Base-by-base conservation (phyloP, 2,888 invertebrate species). In the Abrostola tripartita region DNA sequence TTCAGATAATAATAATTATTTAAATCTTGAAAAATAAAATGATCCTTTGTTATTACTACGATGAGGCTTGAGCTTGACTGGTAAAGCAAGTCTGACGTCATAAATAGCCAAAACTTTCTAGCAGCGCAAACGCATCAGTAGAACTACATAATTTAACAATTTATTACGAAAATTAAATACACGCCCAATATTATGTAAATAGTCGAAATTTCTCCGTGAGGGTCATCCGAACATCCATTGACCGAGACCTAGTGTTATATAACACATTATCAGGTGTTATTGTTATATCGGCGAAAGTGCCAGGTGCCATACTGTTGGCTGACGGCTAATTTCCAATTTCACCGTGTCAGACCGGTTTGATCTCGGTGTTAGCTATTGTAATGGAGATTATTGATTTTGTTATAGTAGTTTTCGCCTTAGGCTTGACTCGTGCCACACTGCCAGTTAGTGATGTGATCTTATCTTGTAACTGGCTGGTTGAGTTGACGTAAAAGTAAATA, bases 181-280 rank as follows among this genome's bases (percentile, higher is more conserved):
- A 70, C 76, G 36, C 66, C 52, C 64, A 78, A 68, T 76, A 73
- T 84, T 82, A 84, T 77, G 69, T 61, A 71, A 70, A 69, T 68
- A 62, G 52, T 14, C 64, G 66, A 81, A 84, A 81, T 84, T 83
- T 86, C 85, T 81, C 83, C 64, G 67, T 65, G 68, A 75, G 79
- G 88, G 88, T 88, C 89, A 85, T 76, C 66, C 72, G 64, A 57
- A 47, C 24, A 24, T 14, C 44, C 14, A 5, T 44, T 90, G 92
- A 86, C 92, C 92, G 86, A 92, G 92, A 92, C 92, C 92, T 88
- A 78, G 78, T 67, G 78, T 92, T 92, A 89, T 81, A 84, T 87
- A 79, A 78, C 58, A 65, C 38, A 52, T 68, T 70, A 68, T 75
- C 66, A 64, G 81, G 49, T 71, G 51, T 61, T 79, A 78, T 74